These are phyloP conservation scores for Zophobas atratus DNA, from an alignment of 1,140 invertebrate species.

Conservation along the genomic window DNA sequence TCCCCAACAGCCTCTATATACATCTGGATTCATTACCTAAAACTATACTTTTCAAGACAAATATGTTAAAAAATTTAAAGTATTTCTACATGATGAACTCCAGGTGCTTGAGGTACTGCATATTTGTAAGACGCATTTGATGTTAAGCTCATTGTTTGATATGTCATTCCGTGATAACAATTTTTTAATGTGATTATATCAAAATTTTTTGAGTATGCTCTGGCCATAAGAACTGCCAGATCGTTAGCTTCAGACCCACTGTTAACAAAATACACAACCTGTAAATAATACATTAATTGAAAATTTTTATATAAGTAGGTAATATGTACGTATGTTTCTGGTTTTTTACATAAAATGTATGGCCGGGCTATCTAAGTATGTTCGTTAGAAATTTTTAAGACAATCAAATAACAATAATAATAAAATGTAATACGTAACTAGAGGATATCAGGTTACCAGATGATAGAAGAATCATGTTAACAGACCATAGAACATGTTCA, in stretches of 20 bases:
- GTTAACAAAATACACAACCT: conserved; percentile 94
- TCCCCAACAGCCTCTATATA: conserved; percentile 91
- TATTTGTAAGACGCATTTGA: conserved; percentile 86
- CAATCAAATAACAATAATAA: no score
- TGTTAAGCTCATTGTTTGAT: conserved; percentile 86
- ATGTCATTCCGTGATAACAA: conserved; percentile 92
- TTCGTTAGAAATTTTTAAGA: no score
- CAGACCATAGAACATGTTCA: no score
- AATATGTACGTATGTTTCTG: no score
- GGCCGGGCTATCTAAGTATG: no score
- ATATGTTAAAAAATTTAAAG: conserved; percentile 55
- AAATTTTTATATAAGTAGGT: background rate
- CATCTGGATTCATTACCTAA: conserved; percentile 91
- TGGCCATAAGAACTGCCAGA: conserved; percentile 89
- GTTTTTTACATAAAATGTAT: no score
- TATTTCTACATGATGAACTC: conserved; percentile 85
- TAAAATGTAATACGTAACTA: no score
- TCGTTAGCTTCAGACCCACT: conserved; percentile 99
- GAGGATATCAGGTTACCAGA: no score
- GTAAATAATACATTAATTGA: conserved; percentile 51
- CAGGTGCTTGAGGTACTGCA: conserved; percentile 80
- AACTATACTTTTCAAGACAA: conserved; percentile 22
- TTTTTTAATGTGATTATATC: conserved; percentile 92
- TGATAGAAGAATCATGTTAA: no score
- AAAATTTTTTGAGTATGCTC: conserved; percentile 86